Evolutionary conservation across 2,113 vertebrate genomes (phyloP).

Genomic region (Castor canadensis): DNA sequence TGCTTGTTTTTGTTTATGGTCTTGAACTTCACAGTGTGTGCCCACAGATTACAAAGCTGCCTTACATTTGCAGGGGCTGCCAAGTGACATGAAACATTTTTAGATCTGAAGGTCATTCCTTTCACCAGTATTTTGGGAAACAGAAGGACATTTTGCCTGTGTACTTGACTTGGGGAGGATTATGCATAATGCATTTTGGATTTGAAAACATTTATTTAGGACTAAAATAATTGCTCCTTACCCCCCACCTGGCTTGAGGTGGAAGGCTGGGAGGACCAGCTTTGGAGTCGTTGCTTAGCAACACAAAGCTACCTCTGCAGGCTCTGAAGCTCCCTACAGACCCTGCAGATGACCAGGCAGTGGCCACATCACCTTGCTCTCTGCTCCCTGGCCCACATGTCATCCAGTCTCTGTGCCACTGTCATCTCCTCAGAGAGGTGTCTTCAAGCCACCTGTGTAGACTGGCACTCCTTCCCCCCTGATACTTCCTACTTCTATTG

Average conservation of each 20-base stretch:
- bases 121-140: not conserved
- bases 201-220: not conserved
- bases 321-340: no score
- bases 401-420: no score
- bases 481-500: not conserved
- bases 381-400: no score
- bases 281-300: conserved; percentile 14
- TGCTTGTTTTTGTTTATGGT: not conserved
- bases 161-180: not conserved
- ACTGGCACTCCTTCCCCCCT: not conserved
- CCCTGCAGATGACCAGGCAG: no score
- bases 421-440: no score
- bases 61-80: not conserved
- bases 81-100: not conserved
- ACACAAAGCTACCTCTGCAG: not conserved
- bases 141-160: not conserved
- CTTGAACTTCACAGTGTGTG: not conserved
- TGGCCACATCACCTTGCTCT: not conserved
- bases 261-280: no score
- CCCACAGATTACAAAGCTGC: not conserved
- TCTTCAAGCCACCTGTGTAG: not conserved
- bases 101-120: not conserved
- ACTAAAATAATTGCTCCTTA: not conserved
- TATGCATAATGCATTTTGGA: not conserved
- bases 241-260: not conserved